A percentile compares a stretch with the other conserved stretches of the same genome.
Evolutionary conservation across 2,888 invertebrate genomes (phyloP).

Genomic region (Cryptops parisi): DNA sequence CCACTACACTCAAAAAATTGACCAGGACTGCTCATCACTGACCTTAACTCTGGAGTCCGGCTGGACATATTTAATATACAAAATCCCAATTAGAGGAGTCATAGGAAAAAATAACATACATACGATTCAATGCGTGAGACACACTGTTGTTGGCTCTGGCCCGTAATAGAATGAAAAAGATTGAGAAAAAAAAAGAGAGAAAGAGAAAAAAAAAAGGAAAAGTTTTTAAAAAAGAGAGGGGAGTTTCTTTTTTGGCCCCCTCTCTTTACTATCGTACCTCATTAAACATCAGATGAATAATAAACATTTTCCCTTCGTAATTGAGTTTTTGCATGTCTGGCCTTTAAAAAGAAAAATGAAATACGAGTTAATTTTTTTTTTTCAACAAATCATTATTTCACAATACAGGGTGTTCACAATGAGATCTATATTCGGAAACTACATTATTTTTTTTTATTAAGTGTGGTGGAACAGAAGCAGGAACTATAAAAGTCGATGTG

Average conservation of each 20-base stretch:
- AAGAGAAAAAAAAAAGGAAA: slow-evolving; percentile 3
- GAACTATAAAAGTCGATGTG: no score
- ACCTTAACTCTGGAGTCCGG: slow-evolving; percentile 41
- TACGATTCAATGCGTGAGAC: background rate
- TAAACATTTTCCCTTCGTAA: slow-evolving; percentile 96
- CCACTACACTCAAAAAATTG: background rate
- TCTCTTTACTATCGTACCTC: slow-evolving; percentile 57
- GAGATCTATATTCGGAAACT: no score
- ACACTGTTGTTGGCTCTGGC: background rate
- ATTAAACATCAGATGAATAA: slow-evolving; percentile 79
- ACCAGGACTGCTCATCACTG: slow-evolving; percentile 21
- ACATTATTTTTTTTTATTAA: no score
- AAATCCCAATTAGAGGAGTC: background rate
- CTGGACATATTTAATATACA: slow-evolving; percentile 13
- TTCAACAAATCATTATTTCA: no score
- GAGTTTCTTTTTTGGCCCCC: no score
- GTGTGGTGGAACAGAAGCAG: no score
- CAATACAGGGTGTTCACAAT: no score
- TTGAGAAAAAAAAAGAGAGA: background rate
- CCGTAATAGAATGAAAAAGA: background rate
- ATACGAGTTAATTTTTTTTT: no score
- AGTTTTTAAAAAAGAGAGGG: no score
- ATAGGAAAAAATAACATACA: background rate
- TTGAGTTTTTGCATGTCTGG: slow-evolving; percentile 86
- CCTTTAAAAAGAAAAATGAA: slow-evolving; percentile 25